Conservation (phyloP, 2,888 invertebrate species). For the Hypomecis punctinalis region DNA sequence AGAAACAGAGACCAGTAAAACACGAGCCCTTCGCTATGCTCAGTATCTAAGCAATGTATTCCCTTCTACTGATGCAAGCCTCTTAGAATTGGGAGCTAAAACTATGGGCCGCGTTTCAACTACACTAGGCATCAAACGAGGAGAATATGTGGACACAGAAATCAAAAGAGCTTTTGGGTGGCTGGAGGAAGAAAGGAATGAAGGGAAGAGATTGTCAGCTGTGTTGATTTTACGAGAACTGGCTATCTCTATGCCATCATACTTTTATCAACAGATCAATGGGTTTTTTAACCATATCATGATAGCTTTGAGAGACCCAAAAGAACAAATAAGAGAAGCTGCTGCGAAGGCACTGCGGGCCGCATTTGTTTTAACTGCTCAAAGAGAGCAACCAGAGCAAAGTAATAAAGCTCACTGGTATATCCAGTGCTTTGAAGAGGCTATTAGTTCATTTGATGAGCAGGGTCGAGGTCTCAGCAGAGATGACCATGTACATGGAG, state of each 20-base stretch:
- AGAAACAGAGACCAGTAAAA: slow-evolving; percentile 95
- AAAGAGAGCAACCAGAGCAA: slow-evolving; percentile 96
- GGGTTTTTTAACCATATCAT: slow-evolving; percentile 97
- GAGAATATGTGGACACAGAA: slow-evolving; percentile 98
- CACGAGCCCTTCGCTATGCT: slow-evolving; percentile 94
- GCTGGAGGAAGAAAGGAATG: slow-evolving; percentile 95
- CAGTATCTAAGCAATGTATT: slow-evolving; percentile 95
- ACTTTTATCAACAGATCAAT: slow-evolving; percentile 97
- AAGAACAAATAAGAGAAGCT: slow-evolving; percentile 95
- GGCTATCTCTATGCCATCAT: slow-evolving; percentile 98
- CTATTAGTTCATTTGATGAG: slow-evolving; percentile 91
- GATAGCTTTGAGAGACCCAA: slow-evolving; percentile 95
- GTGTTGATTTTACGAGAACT: slow-evolving; percentile 96
- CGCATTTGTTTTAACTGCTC: slow-evolving; percentile 96
- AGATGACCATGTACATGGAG: slow-evolving; percentile 97
- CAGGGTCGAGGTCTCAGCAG: slow-evolving; percentile 88
- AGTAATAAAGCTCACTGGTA: slow-evolving; percentile 95
- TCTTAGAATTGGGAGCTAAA: slow-evolving; percentile 97
- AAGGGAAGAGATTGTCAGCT: slow-evolving; percentile 95
- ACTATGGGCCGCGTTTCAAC: slow-evolving; percentile 96
- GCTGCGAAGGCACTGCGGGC: slow-evolving; percentile 97
- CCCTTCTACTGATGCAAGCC: slow-evolving; percentile 94
- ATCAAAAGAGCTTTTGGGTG: slow-evolving; percentile 97
- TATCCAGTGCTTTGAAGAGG: slow-evolving; percentile 96
- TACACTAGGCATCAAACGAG: slow-evolving; percentile 95